Conservation (phyloP, 2,797 vertebrate genomes). For the Falco columbarius region DNA sequence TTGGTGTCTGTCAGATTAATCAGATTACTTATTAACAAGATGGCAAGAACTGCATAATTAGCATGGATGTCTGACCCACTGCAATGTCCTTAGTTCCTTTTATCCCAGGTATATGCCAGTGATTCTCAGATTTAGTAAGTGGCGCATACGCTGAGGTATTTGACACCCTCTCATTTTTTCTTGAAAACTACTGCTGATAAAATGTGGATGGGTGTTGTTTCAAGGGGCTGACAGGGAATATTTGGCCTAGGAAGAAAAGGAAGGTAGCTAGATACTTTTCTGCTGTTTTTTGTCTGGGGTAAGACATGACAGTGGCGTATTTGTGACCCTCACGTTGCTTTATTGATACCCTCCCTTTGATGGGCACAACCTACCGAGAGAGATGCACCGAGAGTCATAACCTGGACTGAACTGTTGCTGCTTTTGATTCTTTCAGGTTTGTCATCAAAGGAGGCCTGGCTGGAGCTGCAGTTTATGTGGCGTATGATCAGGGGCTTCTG, state of each 20-base stretch:
- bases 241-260: neutral
- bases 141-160: neutral
- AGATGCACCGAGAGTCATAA: neutral
- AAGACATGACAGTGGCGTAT: neutral
- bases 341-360: neutral
- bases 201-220: neutral
- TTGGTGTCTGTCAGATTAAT: neutral
- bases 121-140: neutral
- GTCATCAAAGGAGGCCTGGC: conserved; percentile 88
- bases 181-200: neutral
- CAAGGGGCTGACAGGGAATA: neutral
- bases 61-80: neutral
- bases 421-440: conserved; percentile 77
- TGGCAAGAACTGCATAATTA: neutral
- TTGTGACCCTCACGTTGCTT: neutral
- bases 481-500: conserved; percentile 87
- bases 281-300: neutral
- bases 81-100: neutral
- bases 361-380: neutral
- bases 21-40: neutral
- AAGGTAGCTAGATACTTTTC: neutral
- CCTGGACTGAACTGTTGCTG: neutral
- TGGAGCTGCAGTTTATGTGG: conserved; percentile 89
- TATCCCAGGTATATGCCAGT: neutral
- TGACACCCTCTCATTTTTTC: neutral